Evolutionary conservation across 2,888 invertebrate species (phyloP).

Genomic region (Eremobia ochroleuca): DNA sequence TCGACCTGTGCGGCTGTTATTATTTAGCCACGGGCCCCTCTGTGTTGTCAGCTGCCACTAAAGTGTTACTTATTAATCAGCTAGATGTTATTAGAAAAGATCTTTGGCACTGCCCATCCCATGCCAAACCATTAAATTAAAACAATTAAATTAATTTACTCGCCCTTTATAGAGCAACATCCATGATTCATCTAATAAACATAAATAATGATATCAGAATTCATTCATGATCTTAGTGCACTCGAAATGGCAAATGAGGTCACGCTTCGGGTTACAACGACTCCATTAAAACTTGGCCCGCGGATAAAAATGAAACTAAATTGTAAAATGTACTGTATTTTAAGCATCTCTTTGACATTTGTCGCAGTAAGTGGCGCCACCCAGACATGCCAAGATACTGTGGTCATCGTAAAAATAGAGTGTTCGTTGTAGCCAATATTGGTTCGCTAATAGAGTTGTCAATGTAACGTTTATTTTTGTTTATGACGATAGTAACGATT

Average conservation of each 20-base stretch:
- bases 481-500: conserved; percentile 27
- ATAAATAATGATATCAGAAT: conserved; percentile 36
- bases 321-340: conserved; percentile 3
- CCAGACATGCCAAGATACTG: conserved; percentile 50
- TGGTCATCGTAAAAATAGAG: conserved; percentile 51
- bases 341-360: neutral
- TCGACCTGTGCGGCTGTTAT: too few species aligned
- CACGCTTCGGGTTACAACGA: conserved; percentile 42
- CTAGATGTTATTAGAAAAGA: conserved; percentile 4
- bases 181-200: conserved; percentile 32
- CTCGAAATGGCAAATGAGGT: conserved; percentile 29
- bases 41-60: neutral
- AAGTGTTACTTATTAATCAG: neutral
- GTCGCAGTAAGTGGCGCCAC: conserved; percentile 40
- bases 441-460: conserved; percentile 33
- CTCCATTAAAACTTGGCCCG: conserved; percentile 9
- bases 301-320: conserved; percentile 30
- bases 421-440: conserved; percentile 42
- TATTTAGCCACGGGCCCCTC: too few species aligned
- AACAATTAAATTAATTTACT: neutral
- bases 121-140: conserved; percentile 21
- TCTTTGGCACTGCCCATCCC: conserved; percentile 4
- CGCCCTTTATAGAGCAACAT: neutral
- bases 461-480: conserved; percentile 58
- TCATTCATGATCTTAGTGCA: conserved; percentile 49